Conservation (phyloP, 2,888 invertebrate species). For the Troglohyphantes excavatus region DNA sequence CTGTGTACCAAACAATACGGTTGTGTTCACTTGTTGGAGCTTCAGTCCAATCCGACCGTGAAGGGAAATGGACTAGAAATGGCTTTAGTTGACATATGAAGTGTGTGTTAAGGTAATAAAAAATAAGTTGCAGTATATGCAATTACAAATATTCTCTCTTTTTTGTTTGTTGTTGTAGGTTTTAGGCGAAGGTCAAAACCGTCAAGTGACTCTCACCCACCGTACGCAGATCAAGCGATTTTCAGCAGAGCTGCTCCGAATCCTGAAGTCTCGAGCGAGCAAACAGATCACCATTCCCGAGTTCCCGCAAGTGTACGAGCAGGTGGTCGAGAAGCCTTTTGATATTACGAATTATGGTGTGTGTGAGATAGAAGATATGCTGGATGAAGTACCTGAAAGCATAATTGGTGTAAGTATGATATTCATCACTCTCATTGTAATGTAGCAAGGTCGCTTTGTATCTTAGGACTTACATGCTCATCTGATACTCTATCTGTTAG, state of each 20-base stretch:
- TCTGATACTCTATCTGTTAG: no score
- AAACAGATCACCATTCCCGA: slow-evolving; percentile 88
- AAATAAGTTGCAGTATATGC: no score
- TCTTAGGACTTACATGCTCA: no score
- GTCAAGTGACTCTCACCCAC: slow-evolving; percentile 93
- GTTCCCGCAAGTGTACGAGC: slow-evolving; percentile 87
- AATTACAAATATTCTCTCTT: no score
- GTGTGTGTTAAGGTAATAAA: no score
- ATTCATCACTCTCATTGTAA: neutral
- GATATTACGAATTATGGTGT: slow-evolving; percentile 90
- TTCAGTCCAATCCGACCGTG: no score
- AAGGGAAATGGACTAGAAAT: no score
- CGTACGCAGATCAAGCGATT: slow-evolving; percentile 94
- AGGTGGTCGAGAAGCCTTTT: slow-evolving; percentile 85
- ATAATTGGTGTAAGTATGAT: slow-evolving; percentile 81
- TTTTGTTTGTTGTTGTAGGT: slow-evolving; percentile 85
- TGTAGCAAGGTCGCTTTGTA: no score
- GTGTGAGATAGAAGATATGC: slow-evolving; percentile 89
- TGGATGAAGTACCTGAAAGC: slow-evolving; percentile 82
- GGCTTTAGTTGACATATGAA: no score
- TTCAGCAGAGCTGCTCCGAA: slow-evolving; percentile 92
- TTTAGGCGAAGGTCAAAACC: slow-evolving; percentile 93
- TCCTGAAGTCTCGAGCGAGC: slow-evolving; percentile 91
- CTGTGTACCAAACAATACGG: no score
- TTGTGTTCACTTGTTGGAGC: no score